Percentiles rank a stretch among this genome's conserved stretches.
These are phyloP conservation scores for Terrapene triunguis DNA, from an alignment of 2,113 vertebrate species.

Conservation along the genomic window DNA sequence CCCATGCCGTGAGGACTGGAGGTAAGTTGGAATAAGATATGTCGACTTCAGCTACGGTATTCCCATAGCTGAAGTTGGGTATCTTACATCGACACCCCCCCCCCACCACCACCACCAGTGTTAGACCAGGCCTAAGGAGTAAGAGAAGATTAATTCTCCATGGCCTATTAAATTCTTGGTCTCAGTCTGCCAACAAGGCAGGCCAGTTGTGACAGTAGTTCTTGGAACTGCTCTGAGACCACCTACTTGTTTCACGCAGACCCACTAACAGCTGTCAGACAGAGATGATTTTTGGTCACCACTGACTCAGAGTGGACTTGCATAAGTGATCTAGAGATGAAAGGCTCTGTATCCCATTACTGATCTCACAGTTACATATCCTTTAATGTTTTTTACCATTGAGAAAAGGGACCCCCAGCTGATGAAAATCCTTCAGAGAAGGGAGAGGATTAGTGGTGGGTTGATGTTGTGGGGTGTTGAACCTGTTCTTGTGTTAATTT, in stretches of 20 bases:
- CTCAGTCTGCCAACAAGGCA: background rate
- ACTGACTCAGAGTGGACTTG: background rate
- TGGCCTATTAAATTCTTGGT: background rate
- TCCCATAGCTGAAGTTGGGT: no score
- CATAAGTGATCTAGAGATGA: conserved; percentile 8
- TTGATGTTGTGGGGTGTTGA: background rate
- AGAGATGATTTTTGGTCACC: background rate
- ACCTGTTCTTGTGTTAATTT: background rate
- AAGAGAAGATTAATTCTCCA: background rate
- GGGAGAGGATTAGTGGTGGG: background rate
- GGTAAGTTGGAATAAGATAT: no score
- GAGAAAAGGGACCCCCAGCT: background rate
- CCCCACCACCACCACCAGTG: no score
- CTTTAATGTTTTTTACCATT: background rate
- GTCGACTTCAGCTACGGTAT: no score
- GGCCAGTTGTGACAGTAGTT: background rate
- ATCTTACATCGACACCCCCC: no score
- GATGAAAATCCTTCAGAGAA: background rate
- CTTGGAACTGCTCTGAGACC: background rate
- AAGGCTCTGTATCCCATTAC: conserved; percentile 3
- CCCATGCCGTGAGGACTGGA: no score
- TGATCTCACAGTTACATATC: background rate
- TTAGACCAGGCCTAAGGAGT: background rate
- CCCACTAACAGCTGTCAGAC: conserved; percentile 17
- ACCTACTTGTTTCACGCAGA: background rate